These are phyloP conservation scores for Hetaerina titia DNA, from an alignment of 2,888 invertebrate genomes.

Conservation along the genomic window DNA sequence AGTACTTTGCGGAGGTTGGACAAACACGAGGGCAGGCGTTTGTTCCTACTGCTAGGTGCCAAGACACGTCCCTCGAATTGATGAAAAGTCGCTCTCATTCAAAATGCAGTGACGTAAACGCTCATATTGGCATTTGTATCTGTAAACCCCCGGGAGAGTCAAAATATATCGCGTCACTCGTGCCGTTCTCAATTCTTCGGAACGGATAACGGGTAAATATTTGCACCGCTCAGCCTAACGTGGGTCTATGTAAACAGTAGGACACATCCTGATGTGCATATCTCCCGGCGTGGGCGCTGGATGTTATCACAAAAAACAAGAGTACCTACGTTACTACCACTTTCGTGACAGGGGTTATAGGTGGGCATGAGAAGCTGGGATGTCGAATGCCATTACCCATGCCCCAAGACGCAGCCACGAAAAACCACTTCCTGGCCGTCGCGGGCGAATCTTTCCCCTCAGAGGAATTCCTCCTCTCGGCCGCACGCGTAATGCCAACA, in stretches of 20 bases:
- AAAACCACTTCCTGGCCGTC: conserved; percentile 13
- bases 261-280: neutral
- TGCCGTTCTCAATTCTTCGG: neutral
- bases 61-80: neutral
- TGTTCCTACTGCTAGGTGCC: no score
- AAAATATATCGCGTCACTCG: neutral
- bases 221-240: neutral
- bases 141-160: conserved; percentile 24
- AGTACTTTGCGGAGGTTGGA: no score
- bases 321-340: neutral
- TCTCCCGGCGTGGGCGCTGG: neutral
- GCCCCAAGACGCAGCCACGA: neutral
- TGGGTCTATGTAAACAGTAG: conserved; percentile 2
- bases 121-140: neutral
- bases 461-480: neutral
- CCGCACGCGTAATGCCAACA: conserved; percentile 1
- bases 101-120: neutral
- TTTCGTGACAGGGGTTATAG: neutral
- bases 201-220: neutral
- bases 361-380: neutral
- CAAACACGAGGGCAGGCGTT: neutral
- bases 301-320: neutral
- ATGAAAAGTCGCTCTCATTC: neutral
- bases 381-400: neutral
- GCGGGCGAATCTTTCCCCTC: neutral